A percentile compares a stretch with the other conserved stretches of the same genome.
Conservation (phyloP, 2,113 vertebrate genomes). For the Rhipidura dahli region DNA sequence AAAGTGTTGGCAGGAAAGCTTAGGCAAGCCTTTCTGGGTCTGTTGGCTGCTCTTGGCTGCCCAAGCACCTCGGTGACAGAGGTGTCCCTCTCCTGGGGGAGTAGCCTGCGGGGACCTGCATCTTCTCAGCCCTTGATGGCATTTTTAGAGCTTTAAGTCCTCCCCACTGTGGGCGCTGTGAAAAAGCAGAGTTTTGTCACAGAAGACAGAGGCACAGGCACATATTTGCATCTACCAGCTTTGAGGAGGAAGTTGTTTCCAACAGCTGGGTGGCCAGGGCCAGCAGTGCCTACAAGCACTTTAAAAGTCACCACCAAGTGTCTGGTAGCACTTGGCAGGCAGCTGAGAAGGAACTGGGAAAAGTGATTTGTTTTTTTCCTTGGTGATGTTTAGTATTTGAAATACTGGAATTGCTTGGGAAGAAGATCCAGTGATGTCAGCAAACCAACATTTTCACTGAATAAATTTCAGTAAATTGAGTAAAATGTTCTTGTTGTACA, state of each 20-base stretch:
- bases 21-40: neutral
- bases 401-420: neutral
- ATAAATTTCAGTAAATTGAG: neutral
- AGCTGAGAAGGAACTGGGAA: neutral
- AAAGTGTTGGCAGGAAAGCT: neutral
- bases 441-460: neutral
- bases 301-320: neutral
- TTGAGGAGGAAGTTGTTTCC: neutral
- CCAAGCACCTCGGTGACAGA: accelerated
- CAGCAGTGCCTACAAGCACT: neutral
- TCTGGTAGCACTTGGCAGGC: accelerated
- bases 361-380: neutral
- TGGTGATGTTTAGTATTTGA: neutral
- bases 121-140: neutral
- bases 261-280: too few species aligned
- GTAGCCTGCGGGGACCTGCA: too few species aligned
- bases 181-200: neutral
- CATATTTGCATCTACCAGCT: neutral
- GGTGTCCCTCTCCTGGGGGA: accelerated
- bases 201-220: neutral
- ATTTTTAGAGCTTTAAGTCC: neutral
- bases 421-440: neutral
- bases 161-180: neutral
- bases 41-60: neutral
- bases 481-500: neutral